These are phyloP conservation scores for Atherinosoma microstoma DNA, from an alignment of 2,797 vertebrate species.

Conservation along the genomic window DNA sequence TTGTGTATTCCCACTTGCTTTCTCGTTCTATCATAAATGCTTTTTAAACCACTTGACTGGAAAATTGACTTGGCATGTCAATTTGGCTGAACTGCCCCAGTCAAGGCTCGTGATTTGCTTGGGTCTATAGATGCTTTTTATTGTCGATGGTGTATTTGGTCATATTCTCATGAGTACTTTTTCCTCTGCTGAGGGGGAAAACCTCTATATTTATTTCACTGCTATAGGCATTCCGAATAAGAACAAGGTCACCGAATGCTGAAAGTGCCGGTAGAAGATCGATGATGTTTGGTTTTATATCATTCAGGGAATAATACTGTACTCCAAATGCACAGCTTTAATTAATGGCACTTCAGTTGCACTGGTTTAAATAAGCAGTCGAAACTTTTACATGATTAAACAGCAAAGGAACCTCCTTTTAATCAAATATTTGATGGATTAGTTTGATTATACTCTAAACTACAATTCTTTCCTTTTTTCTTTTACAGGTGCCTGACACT, in stretches of 20 bases:
- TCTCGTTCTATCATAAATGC: slow-evolving; percentile 68
- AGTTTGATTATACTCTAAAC: slow-evolving; percentile 29
- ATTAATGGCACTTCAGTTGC: slow-evolving; percentile 34
- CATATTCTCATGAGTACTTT: slow-evolving; percentile 25
- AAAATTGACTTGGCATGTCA: slow-evolving; percentile 77
- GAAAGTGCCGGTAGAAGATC: slow-evolving; percentile 46
- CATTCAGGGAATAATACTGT: slow-evolving; percentile 31
- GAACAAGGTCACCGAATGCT: slow-evolving; percentile 49
- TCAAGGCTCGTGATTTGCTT: slow-evolving; percentile 57
- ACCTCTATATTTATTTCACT: slow-evolving; percentile 28
- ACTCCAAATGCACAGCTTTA: slow-evolving; percentile 12
- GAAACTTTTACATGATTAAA: slow-evolving; percentile 25
- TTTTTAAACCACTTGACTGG: slow-evolving; percentile 79
- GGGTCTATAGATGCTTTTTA: slow-evolving; percentile 49
- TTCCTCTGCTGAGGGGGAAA: slow-evolving; percentile 6
- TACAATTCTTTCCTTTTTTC: slow-evolving; percentile 15
- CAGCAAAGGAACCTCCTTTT: slow-evolving; percentile 12
- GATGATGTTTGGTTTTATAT: slow-evolving; percentile 35
- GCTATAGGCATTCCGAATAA: slow-evolving; percentile 30
- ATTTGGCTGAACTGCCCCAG: slow-evolving; percentile 55
- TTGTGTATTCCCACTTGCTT: slow-evolving; percentile 68
- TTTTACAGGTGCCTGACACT: slow-evolving; percentile 53
- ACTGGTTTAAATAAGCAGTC: slow-evolving; percentile 28
- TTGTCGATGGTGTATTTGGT: slow-evolving; percentile 42
- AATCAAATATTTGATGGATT: slow-evolving; percentile 17